Evolutionary conservation across 2,113 vertebrate species (phyloP).

Genomic region (Labeo catla): DNA sequence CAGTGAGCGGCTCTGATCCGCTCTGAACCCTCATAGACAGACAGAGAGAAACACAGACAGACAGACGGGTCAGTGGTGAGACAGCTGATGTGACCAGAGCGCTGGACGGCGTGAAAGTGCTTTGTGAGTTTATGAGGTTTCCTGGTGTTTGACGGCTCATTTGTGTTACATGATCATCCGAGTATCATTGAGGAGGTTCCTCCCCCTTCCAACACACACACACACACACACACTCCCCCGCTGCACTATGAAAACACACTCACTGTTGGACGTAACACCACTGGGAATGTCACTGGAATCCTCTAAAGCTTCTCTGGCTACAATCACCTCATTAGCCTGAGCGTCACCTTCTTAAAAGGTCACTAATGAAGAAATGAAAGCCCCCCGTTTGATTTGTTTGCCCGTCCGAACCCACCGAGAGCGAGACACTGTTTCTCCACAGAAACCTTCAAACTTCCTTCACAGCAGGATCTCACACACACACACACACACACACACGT

Average conservation of each 20-base stretch:
- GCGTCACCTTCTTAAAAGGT: constrained; percentile 37
- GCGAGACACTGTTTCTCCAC: background rate
- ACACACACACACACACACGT: constrained; percentile 59
- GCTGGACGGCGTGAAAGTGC: constrained; percentile 33
- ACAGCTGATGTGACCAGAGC: background rate
- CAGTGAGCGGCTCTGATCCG: background rate
- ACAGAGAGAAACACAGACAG: constrained; percentile 6
- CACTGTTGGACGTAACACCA: constrained; percentile 2
- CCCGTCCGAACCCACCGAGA: background rate
- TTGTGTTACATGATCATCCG: constrained; percentile 77
- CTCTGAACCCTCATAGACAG: background rate
- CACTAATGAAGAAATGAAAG: constrained; percentile 28
- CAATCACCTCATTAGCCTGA: constrained; percentile 37
- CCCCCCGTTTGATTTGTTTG: too few species aligned
- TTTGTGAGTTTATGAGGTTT: constrained; percentile 68
- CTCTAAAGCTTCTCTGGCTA: constrained; percentile 29
- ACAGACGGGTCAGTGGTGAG: background rate
- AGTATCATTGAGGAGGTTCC: constrained; percentile 67
- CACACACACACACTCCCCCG: constrained; percentile 27
- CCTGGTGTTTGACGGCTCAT: constrained; percentile 73
- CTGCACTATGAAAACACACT: constrained; percentile 27
- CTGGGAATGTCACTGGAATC: constrained; percentile 34
- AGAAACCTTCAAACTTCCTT: background rate
- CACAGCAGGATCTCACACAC: constrained; percentile 56
- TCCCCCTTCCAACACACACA: background rate